Evolutionary conservation across 2,888 invertebrate genomes (phyloP), one percentile per base, ranked within the genome.

Genomic region (Caenorhabditis imperialis): DNA sequence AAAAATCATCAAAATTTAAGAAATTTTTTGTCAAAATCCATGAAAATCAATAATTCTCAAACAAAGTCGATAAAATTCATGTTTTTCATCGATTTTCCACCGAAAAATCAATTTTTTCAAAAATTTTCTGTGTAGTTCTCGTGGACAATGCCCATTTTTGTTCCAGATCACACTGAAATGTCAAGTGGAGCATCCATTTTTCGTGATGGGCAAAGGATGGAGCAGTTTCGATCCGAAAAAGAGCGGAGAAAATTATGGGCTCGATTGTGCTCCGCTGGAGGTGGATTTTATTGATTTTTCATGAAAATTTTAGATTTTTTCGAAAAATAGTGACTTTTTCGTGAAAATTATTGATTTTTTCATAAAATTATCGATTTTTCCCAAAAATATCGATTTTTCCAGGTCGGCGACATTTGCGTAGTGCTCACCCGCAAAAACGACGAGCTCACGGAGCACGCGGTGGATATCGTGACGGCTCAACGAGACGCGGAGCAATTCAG

Each of bases 201-300:
- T 67, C 47, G 74, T 71, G 2, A 23, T 79, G 4, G 79, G 79
- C 16, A 79, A 77, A 45, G 79, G 79, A n/a, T 79, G 79, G 79
- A 18, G 65, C 27, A 73, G 73, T 23, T 65, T 60, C 27, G 58
- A 65, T 44, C 75, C 77, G 0, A 18, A 37, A 4, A 69, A 60
- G 40, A 69, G 67, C 7, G 55, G 45, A 0, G 70, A 75, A 33
- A 69, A 35, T 16, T 79, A 75, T 47, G 79, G 79, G 1, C 35
- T 77, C n/a, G 50, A 75, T 22, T 55, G 75, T 16, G 58, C 35
- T 10, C 8, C 5, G 2, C 38, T 79, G 10, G 47, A 75, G 70
- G 77, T 75, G 25, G 48, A 30, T 4, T n/a, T 22, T 33, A 12
- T 40, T 8, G 6, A 7, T 18, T 22, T 12, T 45, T 1, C 6